Evolutionary conservation across 2,797 vertebrate species (phyloP), one percentile per base, ranked within the genome.

Genomic region (Enteromius trimaculatus): DNA sequence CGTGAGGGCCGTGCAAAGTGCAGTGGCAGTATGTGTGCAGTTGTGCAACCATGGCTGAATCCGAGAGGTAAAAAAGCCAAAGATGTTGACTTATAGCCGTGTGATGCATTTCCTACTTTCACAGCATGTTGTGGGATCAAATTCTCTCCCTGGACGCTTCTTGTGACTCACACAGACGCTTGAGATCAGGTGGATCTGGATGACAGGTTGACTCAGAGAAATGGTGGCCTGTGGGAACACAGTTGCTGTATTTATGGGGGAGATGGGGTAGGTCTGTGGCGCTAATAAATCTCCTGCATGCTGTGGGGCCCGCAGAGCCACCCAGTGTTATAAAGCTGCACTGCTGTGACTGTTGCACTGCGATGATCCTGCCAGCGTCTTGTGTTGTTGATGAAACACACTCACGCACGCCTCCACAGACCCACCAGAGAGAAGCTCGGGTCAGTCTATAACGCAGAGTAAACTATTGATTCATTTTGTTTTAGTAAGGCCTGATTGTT

Each of bases 401-500:
- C 58, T 74, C 65, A 21, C 14, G 16, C 14, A 47, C 19, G 69
- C 68, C 19, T 71, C 75, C 29, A 17, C 5, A 42, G 53, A 70
- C 49, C 77, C 65, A 76, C 21, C 51, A 39, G 26, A 75, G 68
- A 72, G 44, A 80, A 64, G 62, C 62, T n/a, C 11, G 74, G 68
- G 74, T 87, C 80, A 71, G 14, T 17, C 60, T 5, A 65, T 42
- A 42, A 19, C 82, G 87, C 34, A 31, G 68, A 84, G 84, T 69
- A 81, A 86, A 82, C 84, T 75, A 29, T 81, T 94, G 91, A 94
- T 95, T 94, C 90, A 92, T 92, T 58, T 90, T 92, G 93, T 93
- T 94, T 93, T 90, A 91, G 85, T 85, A 90, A 91, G 90, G 91
- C 91, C 91, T 92, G 92, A 93, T 93, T 92, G 91, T 91, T 91